Evolutionary conservation across 2,888 invertebrate species (phyloP), one percentile per base, ranked within the genome.

Genomic region (Cheilosia vernalis): DNA sequence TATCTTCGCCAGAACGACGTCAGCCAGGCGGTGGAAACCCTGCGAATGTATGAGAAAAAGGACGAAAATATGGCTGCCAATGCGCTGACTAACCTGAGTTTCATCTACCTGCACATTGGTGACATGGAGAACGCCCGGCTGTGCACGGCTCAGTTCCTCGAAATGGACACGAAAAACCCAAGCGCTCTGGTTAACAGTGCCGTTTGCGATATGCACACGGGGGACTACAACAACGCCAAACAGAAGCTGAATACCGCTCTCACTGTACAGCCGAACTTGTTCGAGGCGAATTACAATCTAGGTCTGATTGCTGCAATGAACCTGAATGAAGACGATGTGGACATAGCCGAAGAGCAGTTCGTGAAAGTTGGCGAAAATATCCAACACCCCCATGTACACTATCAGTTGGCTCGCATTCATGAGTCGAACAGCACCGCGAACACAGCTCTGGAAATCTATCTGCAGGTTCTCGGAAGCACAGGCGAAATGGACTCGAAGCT

Each of bases 401-500:
- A 95, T 90, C 97, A 97, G 92, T 93, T 97, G 82, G 97, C 96
- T 9, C 94, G 95, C 88, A 93, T 97, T 87, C 95, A 97, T 91
- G 97, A 97, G 89, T 4, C 73, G 0, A 69, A 63, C 9, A 73
- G 58, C 47, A 69, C 82, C 0, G 44, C 91, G 2, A 94, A 95
- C 87, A 94, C 94, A 37, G 94, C 95, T 0, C 91, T 94, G 5
- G 95, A 95, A 90, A 94, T 94, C 88, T 95, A 94, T 87, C 91
- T 97, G 89, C 97, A 97, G 90, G 93, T 98, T 4, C 93, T 97
- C 80, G 96, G 97, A 42, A 95, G 96, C 24, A 96, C 98, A 0
- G 96, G 98, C 0, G 91, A 92, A 21, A 96, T 97, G 88, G 99
- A 99, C 92, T 96, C 98, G 0, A 96, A 96, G 49, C 95, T 98